Conservation (phyloP, 2,797 vertebrate genomes). For the Cygnus olor region DNA sequence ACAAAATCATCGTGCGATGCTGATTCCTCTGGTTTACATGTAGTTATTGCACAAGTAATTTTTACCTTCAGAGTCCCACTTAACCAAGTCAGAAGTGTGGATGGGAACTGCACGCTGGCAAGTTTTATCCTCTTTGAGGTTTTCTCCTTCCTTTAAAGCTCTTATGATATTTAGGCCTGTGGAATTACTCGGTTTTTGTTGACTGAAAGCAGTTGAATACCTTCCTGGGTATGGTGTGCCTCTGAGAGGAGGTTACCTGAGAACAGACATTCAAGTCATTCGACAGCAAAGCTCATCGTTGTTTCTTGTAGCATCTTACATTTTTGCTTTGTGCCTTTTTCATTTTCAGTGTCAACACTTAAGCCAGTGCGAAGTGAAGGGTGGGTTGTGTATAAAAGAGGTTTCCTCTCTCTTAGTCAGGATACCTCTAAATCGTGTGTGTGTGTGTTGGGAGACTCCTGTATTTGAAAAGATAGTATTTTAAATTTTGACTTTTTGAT, state of each 20-base stretch:
- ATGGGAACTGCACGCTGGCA: neutral
- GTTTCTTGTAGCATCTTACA: neutral
- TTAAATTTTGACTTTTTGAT: neutral
- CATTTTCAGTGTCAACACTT: neutral
- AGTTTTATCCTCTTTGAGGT: neutral
- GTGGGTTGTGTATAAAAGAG: neutral
- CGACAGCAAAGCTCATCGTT: neutral
- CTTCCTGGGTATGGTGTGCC: neutral
- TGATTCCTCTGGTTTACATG: conserved; percentile 60
- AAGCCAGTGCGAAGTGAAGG: neutral
- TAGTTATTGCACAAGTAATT: conserved; percentile 50
- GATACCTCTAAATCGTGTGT: neutral
- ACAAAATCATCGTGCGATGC: neutral
- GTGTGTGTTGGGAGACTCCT: neutral
- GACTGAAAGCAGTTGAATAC: conserved; percentile 1
- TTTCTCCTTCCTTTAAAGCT: neutral
- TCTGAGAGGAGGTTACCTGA: neutral
- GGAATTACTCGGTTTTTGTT: neutral
- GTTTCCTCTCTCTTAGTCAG: neutral
- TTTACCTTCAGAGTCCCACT: conserved; percentile 7
- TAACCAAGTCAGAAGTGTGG: neutral
- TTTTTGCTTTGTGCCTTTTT: conserved; percentile 43
- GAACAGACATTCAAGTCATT: neutral
- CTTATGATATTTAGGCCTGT: neutral
- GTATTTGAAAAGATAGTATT: neutral